Evolutionary conservation across 2,888 invertebrate species (phyloP), one percentile per base, ranked within the genome.

Genomic region (Sthenelais limicola): DNA sequence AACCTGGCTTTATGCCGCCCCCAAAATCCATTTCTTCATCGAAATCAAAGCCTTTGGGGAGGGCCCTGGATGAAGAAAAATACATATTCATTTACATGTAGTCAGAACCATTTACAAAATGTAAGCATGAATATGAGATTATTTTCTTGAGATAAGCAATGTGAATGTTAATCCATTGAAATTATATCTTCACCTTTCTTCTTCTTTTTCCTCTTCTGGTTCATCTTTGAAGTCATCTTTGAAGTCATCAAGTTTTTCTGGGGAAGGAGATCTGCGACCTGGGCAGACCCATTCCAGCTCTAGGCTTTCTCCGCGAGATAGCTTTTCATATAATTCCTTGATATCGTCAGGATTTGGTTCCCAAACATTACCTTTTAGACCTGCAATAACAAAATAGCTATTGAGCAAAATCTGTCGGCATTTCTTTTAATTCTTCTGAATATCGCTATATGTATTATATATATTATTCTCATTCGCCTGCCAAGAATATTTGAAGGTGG

Each of bases 231-330:
- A 82, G 47, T 80, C 82, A 21, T 78, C 78, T 21, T 77, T 80
- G 21, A 82, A 82, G 28, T 81, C 81, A 26, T 80, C 78, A n/a
- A 81, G 79, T 56, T 81, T 81, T 30, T 92, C 89, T 0, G 94
- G 93, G 0, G 94, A 93, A 1, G 93, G 93, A 3, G 92, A 90
- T 71, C 93, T 89, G 76, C 94, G 90, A 0, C 94, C 95, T 0
- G 93, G 93, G 82, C 93, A 93, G 83, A 92, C 92, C 94, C 94
- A 95, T 78, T 93, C 92, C 0, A 95, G 85, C 73, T 92, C 91
- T 28, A 93, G 88, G 32, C 92, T 90, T 72, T 82, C 81, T 12
- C 91, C 92, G 26, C 81, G 79, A 76, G 93, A 93, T 9, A 95
- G 88, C 77, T 90, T 90, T 75, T 92, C 91, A 83, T 94, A 94